Evolutionary conservation across 2,888 invertebrate genomes (phyloP), one percentile per base, ranked within the genome.

Genomic region (Leptopilina myrica): DNA sequence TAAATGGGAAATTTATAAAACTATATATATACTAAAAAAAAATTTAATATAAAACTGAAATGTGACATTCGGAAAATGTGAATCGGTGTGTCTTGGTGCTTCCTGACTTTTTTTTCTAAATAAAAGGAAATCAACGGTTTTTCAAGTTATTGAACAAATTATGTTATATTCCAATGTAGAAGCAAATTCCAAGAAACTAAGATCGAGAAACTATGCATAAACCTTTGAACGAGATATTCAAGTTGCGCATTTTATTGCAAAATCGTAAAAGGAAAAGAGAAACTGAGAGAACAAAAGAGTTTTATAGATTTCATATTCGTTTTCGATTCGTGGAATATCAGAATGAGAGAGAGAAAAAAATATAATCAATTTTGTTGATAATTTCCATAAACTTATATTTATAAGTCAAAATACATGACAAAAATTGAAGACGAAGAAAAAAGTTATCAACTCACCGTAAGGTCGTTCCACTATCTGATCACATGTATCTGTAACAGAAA

Each of bases 401-500:
- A 1, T 4, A 9, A 49, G 12, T 11, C 12, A 49, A 49, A 49
- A 9, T 49, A 49, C 2, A 49, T 11, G 11, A 4, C 12, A 49
- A 49, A 49, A 11, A 9, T 49, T 49, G 49, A 12, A 49, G 11
- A 4, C 0, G 9, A 15, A 20, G 20, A 62, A 20, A 62, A 20
- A 15, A 2, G n/a, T 33, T 49, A 65, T 46, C 53, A 81, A 89
- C 91, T 91, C 87, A 91, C 91, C 91, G 84, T 91, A 91, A 83
- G 90, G 87, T 88, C 91, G 88, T 82, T 91, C 91, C 81, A 87
- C 88, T 81, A 89, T 85, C 66, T 89, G 88, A 84, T 91, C 91
- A 87, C 90, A 91, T 81, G 89, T 86, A 84, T 92, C 91, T 91
- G 90, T 43, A 92, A 87, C 87, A 83, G 87, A 83, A 85, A 46